phyloP scores from a whole-genome alignment of 2,113 vertebrate species.

The Hepsetus odoe region DNA sequence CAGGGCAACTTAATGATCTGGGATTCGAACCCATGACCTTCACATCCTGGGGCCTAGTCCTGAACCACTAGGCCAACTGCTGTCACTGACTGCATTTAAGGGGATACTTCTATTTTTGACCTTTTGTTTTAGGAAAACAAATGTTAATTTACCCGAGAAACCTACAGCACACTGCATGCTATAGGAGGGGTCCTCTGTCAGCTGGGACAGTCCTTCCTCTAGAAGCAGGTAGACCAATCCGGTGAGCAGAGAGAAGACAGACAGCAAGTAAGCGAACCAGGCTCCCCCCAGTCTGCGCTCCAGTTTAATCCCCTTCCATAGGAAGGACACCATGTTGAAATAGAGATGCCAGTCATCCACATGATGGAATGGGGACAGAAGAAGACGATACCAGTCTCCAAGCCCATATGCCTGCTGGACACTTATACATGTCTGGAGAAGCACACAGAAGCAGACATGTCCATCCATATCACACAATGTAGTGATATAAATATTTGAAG shows the following conservation, averaged over 20 bases:
- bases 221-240: conserved; percentile 85
- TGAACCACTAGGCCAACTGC: no score
- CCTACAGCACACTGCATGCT: conserved; percentile 85
- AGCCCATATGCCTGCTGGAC: conserved; percentile 78
- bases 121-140: neutral
- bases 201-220: conserved; percentile 73
- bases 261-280: conserved; percentile 85
- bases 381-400: conserved; percentile 84
- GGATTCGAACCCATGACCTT: no score
- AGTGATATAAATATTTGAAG: no score
- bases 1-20: no score
- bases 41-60: no score
- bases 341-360: conserved; percentile 91
- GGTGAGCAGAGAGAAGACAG: conserved; percentile 84
- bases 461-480: conserved; percentile 75
- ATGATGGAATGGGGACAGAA: conserved; percentile 90
- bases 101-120: no score
- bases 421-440: conserved; percentile 82
- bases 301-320: conserved; percentile 89
- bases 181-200: conserved; percentile 77
- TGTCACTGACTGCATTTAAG: no score
- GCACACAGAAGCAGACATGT: conserved; percentile 54
- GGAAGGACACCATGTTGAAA: conserved; percentile 93
- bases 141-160: conserved; percentile 84
- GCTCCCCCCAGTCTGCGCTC: conserved; percentile 82